phyloP scores from a whole-genome alignment of 2,888 invertebrate genomes.

The Campoplex nolae region DNA sequence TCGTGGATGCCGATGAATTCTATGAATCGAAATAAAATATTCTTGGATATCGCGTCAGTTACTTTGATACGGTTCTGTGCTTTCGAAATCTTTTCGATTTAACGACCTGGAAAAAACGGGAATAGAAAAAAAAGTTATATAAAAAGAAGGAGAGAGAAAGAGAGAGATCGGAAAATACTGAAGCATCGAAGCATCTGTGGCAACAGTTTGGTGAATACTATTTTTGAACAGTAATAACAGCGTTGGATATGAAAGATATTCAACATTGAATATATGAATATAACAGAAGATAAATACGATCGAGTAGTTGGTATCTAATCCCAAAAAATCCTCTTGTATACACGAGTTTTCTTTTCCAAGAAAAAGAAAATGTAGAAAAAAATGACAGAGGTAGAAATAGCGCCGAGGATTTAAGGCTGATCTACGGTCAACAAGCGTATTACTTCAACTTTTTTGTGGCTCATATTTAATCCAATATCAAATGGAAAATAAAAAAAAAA shows the following conservation, averaged over 20 bases:
- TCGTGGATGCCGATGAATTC: too few relatives aligned
- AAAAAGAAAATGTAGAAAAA: not conserved
- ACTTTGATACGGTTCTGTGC: too few relatives aligned
- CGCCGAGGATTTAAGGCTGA: conserved; percentile 60
- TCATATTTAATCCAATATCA: conserved; percentile 39
- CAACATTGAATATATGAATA: not conserved
- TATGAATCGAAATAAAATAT: too few relatives aligned
- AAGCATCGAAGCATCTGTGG: not conserved
- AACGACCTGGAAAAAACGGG: not conserved
- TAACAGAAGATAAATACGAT: not conserved
- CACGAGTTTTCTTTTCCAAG: conserved; percentile 26
- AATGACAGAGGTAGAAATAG: not conserved
- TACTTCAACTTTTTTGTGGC: conserved; percentile 36
- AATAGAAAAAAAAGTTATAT: not conserved
- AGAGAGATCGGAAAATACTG: not conserved
- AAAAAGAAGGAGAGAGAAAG: not conserved
- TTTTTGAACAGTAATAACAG: conserved; percentile 34
- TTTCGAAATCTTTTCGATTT: not conserved
- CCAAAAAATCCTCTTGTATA: conserved; percentile 50
- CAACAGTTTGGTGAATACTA: conserved; percentile 38
- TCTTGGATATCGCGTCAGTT: too few relatives aligned
- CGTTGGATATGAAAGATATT: not conserved
- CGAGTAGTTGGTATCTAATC: conserved; percentile 45
- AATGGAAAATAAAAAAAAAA: not conserved
- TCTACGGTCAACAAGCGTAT: conserved; percentile 65